These are phyloP conservation scores for Lepidocyrtoides sp. DNA, from an alignment of 2,888 invertebrate genomes.

Conservation along the genomic window DNA sequence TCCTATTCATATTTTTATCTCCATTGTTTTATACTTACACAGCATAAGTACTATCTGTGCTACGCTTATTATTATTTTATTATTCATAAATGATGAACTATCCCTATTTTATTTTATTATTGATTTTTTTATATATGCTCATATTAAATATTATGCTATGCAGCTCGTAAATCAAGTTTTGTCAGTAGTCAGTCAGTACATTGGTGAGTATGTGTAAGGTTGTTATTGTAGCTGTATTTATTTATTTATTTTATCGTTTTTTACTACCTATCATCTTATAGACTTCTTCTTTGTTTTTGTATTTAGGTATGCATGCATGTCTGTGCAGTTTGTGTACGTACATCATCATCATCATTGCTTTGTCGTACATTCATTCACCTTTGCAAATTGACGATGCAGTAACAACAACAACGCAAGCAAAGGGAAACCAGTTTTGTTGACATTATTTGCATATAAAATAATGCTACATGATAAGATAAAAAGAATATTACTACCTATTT, in stretches of 20 bases:
- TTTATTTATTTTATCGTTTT: too few species aligned
- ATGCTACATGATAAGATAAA: too few species aligned
- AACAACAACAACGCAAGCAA: not conserved
- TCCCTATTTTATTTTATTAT: not conserved
- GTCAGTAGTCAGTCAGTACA: not conserved
- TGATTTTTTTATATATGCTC: not conserved
- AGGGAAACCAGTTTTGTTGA: constrained; percentile 65
- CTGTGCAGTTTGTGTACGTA: not conserved
- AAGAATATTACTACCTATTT: too few species aligned
- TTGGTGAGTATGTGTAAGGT: not conserved
- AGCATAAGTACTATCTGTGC: too few species aligned
- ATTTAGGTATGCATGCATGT: too few species aligned
- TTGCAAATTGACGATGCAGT: not conserved
- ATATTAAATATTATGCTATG: not conserved
- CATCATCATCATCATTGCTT: not conserved
- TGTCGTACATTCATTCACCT: constrained; percentile 54
- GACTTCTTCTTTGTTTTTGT: not conserved
- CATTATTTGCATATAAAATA: too few species aligned
- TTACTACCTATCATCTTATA: too few species aligned
- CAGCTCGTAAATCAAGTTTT: not conserved
- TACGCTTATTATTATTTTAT: too few species aligned
- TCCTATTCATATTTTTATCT: too few species aligned
- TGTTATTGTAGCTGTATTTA: not conserved
- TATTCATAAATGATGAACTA: too few species aligned
- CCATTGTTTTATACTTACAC: too few species aligned